Base-by-base conservation (phyloP, 1,140 invertebrate species). In the Drosophila teissieri region DNA sequence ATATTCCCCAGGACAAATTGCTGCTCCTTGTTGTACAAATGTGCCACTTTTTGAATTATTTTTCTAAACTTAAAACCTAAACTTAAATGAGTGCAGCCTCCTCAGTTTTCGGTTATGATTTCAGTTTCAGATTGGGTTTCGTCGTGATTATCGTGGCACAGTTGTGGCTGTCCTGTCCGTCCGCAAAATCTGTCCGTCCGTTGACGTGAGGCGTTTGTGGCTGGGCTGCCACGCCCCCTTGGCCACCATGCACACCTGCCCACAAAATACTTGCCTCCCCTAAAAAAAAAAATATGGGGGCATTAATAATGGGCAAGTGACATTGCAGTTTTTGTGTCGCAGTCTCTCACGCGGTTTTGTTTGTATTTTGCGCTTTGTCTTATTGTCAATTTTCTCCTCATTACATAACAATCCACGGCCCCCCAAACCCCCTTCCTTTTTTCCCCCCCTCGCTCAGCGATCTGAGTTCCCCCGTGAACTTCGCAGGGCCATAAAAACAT, bases 341-440 rank as follows among this genome's bases (percentile, higher is more conserved):
- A 70, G 68, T 70, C 68, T 70, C 68, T 70, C 68, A 70, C 68
- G 68, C 65, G 36, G 65, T 57, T 73, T 63, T 79, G 46, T 73
- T 79, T 78, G 55, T 51, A 55, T 78, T 83, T 80, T 64, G 44
- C 65, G 61, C 49, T 83, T 85, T 80, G 74, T 82, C 79, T 86
- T 75, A 60, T 75, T 82, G 64, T 82, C 60, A 76, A 88, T 86
- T 86, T 88, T 86, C 82, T 79, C 65, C 74, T 78, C 60, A 68
- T 86, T 88, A 58, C 83, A 85, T 85, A 85, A 85, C 63, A 17
- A 56, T 52, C n/a, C 10, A n/a, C 39, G 15, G 10, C 39, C 54
- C 42, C 45, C 17, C 3, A 19, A 19, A 19, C 15, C 8, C 4
- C 42, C 3, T 10, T 7, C 8, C 12, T 36, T 4, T 7, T 31